phyloP scores from a whole-genome alignment of 2,113 vertebrate species.

The Crypturellus undulatus region DNA sequence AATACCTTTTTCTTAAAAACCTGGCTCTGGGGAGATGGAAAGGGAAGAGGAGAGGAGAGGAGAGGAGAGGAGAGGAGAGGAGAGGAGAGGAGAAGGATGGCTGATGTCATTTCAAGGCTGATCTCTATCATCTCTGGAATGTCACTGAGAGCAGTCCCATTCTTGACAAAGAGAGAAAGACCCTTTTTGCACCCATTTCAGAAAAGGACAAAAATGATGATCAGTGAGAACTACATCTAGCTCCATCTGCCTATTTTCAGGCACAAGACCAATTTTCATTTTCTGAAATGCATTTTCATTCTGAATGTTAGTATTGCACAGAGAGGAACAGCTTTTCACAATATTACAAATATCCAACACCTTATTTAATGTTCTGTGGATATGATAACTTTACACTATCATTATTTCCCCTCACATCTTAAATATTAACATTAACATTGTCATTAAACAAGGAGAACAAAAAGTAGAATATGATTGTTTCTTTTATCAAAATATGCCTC shows the following conservation, averaged over 20 bases:
- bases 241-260: slow-evolving; percentile 31
- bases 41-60: no score
- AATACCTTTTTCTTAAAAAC: not conserved
- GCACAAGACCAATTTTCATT: slow-evolving; percentile 55
- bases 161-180: not conserved
- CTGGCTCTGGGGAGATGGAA: no score
- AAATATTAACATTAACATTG: no score
- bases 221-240: not conserved
- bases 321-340: not conserved
- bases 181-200: not conserved
- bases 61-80: no score
- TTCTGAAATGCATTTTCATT: slow-evolving; percentile 33
- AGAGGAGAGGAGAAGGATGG: no score
- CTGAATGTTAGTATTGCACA: not conserved
- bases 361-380: not conserved
- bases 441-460: not conserved
- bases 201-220: not conserved
- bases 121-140: not conserved
- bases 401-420: not conserved
- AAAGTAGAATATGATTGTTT: not conserved
- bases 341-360: not conserved
- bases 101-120: no score
- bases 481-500: not conserved
- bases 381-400: not conserved
- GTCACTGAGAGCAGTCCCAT: not conserved